Conservation (phyloP, 1,140 invertebrate species). For the Drosophila paulistorum region DNA sequence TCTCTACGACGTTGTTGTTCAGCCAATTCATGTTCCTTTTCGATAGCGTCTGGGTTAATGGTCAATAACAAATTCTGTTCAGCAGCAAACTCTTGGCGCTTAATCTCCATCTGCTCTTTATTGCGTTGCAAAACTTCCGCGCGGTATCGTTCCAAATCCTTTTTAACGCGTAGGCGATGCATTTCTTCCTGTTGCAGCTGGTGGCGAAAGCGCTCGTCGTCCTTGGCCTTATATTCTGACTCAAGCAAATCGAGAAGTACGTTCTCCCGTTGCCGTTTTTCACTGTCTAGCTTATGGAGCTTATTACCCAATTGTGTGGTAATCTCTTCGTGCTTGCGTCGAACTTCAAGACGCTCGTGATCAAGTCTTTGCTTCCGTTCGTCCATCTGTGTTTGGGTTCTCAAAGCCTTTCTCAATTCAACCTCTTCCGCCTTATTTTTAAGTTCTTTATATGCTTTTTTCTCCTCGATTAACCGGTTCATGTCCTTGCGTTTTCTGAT, state of each 20-base stretch:
- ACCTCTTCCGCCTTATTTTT: conserved; percentile 19
- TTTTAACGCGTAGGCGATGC: conserved; percentile 37
- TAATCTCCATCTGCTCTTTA: conserved; percentile 32
- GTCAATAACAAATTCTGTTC: neutral
- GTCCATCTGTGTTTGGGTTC: conserved; percentile 35
- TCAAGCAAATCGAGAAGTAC: conserved; percentile 60
- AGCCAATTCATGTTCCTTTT: conserved; percentile 28
- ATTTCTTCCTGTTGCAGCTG: conserved; percentile 55
- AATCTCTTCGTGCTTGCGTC: conserved; percentile 53
- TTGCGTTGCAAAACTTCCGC: conserved; percentile 34
- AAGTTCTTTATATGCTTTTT: conserved; percentile 21
- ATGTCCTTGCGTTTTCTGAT: conserved; percentile 37
- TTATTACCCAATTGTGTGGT: conserved; percentile 50
- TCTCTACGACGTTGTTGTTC: conserved; percentile 39
- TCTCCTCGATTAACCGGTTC: conserved; percentile 46
- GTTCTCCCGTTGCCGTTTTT: conserved; percentile 50
- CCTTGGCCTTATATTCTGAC: conserved; percentile 65
- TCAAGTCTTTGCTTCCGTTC: conserved; percentile 21
- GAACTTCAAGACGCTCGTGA: conserved; percentile 14
- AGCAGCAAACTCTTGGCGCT: conserved; percentile 28
- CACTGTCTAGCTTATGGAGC: conserved; percentile 49
- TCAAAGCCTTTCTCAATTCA: conserved; percentile 16
- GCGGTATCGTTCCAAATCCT: conserved; percentile 55
- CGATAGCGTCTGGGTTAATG: neutral
- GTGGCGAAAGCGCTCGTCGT: conserved; percentile 60